Evolutionary conservation across 2,888 invertebrate species (phyloP).

Genomic region (Hirudinaria manillensis): DNA sequence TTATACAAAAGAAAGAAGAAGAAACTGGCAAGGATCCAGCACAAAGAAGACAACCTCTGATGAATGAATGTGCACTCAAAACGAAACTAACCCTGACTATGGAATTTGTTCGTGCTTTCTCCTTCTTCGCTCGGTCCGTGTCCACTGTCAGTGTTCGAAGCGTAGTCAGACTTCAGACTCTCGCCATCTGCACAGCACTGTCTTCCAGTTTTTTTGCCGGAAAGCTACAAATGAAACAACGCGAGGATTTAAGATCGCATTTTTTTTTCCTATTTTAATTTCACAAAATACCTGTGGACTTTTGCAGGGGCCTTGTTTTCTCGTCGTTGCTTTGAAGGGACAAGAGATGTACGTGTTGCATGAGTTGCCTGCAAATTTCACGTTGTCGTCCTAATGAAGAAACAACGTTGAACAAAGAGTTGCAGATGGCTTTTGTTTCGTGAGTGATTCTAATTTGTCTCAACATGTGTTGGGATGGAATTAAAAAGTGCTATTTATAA

Average conservation of each 20-base stretch:
- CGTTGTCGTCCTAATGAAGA: background rate
- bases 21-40: too few relatives aligned
- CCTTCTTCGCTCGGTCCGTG: constrained; percentile 34
- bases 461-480: background rate
- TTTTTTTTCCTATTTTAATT: too few relatives aligned
- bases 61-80: background rate
- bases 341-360: constrained; percentile 9
- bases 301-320: constrained; percentile 5
- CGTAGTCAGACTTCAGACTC: constrained; percentile 30
- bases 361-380: too few relatives aligned
- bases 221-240: too few relatives aligned
- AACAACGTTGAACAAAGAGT: background rate
- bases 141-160: constrained; percentile 32
- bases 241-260: too few relatives aligned
- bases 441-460: background rate
- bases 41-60: too few relatives aligned
- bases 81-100: background rate
- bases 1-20: background rate
- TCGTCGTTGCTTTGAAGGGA: background rate
- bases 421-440: background rate
- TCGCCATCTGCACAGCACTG: constrained; percentile 19
- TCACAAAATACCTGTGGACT: background rate
- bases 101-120: constrained; percentile 15
- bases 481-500: too few relatives aligned
- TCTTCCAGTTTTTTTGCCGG: background rate